Evolutionary conservation across 2,797 vertebrate species (phyloP).

Genomic region (Halcyon leucocephala): DNA sequence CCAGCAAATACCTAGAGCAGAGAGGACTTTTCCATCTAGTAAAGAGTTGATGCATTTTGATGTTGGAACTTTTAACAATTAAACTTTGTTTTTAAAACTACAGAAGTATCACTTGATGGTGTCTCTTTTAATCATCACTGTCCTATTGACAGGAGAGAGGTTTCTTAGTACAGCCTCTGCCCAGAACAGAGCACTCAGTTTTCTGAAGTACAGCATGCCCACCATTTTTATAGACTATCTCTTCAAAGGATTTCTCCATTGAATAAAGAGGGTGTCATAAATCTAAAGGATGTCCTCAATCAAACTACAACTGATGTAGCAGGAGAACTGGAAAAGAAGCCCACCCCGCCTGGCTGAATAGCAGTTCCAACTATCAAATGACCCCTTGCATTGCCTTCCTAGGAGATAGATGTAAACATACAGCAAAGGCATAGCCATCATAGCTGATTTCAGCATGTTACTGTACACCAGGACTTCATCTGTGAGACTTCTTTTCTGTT

Average conservation of each 20-base stretch:
- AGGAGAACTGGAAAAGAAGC: not conserved
- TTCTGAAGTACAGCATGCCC: not conserved
- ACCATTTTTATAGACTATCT: not conserved
- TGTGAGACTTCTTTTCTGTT: not conserved
- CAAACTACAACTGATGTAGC: not conserved
- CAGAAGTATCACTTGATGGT: not conserved
- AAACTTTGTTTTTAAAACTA: constrained; percentile 42
- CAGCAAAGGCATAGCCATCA: not conserved
- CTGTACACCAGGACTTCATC: not conserved
- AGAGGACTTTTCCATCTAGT: not conserved
- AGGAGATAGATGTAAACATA: not conserved
- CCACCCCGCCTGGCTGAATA: not conserved
- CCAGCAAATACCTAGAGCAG: not conserved
- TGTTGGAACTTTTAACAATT: constrained; percentile 38
- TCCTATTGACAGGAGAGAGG: not conserved
- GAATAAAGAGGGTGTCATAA: not conserved
- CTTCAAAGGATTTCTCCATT: not conserved
- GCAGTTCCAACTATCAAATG: not conserved
- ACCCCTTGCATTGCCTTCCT: not conserved
- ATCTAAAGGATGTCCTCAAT: not conserved
- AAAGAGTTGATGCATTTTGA: constrained; percentile 11
- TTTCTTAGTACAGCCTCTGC: not conserved
- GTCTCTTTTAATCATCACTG: not conserved
- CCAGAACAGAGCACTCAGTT: not conserved
- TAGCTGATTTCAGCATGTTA: not conserved